Evolutionary conservation across 1,140 invertebrate species (phyloP).

Genomic region (Medauroidea extradentata): DNA sequence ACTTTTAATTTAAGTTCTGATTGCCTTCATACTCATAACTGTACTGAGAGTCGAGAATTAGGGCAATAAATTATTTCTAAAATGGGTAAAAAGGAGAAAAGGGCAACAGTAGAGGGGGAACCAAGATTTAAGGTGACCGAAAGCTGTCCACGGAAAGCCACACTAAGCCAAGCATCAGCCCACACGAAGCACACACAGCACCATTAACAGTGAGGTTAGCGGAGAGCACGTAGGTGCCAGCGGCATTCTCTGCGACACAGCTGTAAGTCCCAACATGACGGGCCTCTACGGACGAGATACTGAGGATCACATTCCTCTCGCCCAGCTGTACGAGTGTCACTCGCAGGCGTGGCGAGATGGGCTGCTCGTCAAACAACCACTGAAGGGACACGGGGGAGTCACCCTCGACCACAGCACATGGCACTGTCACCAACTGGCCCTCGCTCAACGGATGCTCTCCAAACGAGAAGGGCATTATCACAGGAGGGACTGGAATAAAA

Average conservation of each 20-base stretch:
- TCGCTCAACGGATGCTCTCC: constrained; percentile 50
- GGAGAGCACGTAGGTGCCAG: constrained; percentile 49
- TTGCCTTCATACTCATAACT: no score
- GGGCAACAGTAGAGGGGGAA: neutral
- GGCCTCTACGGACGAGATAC: constrained; percentile 65
- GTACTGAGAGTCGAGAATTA: no score
- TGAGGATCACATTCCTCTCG: constrained; percentile 50
- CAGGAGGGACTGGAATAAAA: constrained; percentile 52
- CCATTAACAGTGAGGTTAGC: constrained; percentile 36
- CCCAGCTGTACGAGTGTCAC: constrained; percentile 29
- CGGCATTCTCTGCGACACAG: constrained; percentile 69
- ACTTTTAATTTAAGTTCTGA: no score
- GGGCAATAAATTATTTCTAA: no score
- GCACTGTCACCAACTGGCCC: constrained; percentile 48
- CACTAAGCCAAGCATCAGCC: constrained; percentile 25
- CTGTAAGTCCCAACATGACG: constrained; percentile 75
- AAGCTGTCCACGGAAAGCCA: constrained; percentile 26
- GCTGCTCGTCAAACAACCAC: constrained; percentile 56
- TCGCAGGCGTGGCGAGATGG: constrained; percentile 49
- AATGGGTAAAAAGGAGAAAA: no score
- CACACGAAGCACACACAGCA: constrained; percentile 17
- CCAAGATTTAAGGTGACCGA: neutral
- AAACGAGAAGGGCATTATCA: constrained; percentile 56
- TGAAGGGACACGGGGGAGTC: constrained; percentile 54
- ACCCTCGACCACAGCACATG: constrained; percentile 48